Base-by-base conservation (phyloP, 2,888 invertebrate genomes). In the Tanytarsus gracilentus region DNA sequence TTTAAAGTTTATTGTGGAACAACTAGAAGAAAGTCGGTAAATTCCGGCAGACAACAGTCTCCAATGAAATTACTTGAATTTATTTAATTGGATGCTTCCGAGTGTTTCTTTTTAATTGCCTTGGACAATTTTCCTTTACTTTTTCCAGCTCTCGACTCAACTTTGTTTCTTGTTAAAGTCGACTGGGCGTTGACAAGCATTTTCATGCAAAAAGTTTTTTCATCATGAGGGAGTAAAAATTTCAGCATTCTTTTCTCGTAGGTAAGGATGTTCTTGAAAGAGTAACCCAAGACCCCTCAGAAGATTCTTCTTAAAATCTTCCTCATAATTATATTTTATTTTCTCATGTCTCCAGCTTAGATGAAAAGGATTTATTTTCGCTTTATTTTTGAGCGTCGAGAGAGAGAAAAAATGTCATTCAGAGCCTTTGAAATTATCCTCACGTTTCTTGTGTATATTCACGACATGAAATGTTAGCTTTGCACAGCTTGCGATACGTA, bases 361-460 rank as follows among this genome's bases (percentile, higher is more conserved):
- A 44, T 44, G 23, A 44, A 44, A 44, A 44, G 44, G 44, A 44
- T 44, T 44, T 44, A 44, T 44, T 23, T 44, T 44, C 44, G 44
- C 44, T 44, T 44, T 44, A 44, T 23, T 44, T 21, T 44, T 44
- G 11, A 18, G 11, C 16, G 14, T 36, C n/a, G 36, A 36, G 36
- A 44, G n/a, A n/a, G n/a, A n/a, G n/a, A 44, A 44, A 44, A 9
- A 16, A 44, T 23, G 44, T 44, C 23, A 44, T 44, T 44, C 44
- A 23, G 16, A 23, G 18, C 21, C 16, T 21, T 44, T 44, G 44
- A 44, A 44, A 44, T 44, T 44, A 44, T 44, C 44, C 44, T 44
- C 44, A 44, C 44, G 44, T 44, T 44, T 23, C 23, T 18, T 44
- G 23, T 18, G 23, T 44, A 44, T 44, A 44, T 44, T 44, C 44